Percentiles rank a stretch among this genome's conserved stretches.
These are phyloP conservation scores for Ceratina japonica DNA, from an alignment of 1,140 invertebrate species.

Conservation along the genomic window DNA sequence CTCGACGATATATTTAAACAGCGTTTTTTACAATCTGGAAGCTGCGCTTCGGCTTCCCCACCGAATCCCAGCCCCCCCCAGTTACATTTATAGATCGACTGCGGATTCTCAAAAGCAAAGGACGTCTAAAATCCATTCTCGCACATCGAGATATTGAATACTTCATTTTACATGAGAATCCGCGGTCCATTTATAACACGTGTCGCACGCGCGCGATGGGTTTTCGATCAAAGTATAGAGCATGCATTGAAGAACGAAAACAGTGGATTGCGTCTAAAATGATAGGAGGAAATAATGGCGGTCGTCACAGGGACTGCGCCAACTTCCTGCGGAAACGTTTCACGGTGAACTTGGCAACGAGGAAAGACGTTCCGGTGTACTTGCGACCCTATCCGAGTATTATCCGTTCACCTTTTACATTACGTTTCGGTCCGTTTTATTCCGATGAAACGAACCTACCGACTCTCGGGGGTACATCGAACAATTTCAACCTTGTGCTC, in stretches of 20 bases:
- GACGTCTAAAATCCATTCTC: too few species aligned
- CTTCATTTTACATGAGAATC: too few species aligned
- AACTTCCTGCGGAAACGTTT: slow-evolving; percentile 66
- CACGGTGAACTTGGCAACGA: slow-evolving; percentile 28
- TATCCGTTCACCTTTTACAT: neutral
- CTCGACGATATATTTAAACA: slow-evolving; percentile 26
- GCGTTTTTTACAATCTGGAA: slow-evolving; percentile 1
- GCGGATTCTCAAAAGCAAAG: too few species aligned
- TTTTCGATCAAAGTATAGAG: too few species aligned
- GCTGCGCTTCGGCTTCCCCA: neutral
- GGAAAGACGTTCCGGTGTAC: slow-evolving; percentile 34
- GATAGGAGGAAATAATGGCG: slow-evolving; percentile 43
- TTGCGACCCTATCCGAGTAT: slow-evolving; percentile 22
- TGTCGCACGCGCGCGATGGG: too few species aligned
- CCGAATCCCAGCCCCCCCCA: neutral
- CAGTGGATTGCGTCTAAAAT: neutral
- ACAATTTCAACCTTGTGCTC: too few species aligned
- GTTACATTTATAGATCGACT: too few species aligned
- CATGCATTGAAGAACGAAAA: too few species aligned
- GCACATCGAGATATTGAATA: too few species aligned
- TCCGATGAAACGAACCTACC: too few species aligned
- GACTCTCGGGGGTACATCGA: too few species aligned
- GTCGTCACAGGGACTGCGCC: slow-evolving; percentile 65
- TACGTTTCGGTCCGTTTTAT: neutral
- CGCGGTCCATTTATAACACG: too few species aligned